Conservation (phyloP, 2,888 invertebrate genomes). For the Malacosoma neustria region DNA sequence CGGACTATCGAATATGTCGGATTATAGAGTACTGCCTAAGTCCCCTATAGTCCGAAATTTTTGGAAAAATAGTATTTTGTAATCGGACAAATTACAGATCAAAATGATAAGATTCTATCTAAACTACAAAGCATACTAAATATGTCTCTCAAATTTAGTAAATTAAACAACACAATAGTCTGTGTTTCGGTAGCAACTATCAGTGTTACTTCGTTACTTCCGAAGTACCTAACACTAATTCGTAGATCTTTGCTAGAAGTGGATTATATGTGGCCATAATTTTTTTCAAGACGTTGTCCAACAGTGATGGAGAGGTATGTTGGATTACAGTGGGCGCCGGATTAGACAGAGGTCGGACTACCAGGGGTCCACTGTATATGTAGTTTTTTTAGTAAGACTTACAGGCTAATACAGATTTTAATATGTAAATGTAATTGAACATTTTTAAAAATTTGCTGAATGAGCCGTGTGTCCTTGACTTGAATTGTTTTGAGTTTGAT, state of each 20-base stretch:
- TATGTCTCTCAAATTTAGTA: neutral
- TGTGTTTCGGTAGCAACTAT: neutral
- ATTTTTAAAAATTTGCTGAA: too few species aligned
- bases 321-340: constrained; percentile 1
- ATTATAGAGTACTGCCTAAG: neutral
- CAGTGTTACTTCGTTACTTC: neutral
- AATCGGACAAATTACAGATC: constrained; percentile 6
- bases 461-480: too few species aligned
- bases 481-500: too few species aligned
- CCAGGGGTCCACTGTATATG: neutral
- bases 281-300: too few species aligned
- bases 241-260: neutral
- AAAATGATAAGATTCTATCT: neutral
- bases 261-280: neutral
- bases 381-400: too few species aligned
- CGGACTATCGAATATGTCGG: too few species aligned
- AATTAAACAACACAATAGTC: neutral
- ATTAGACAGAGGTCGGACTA: neutral
- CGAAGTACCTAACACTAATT: neutral
- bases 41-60: neutral
- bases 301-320: constrained; percentile 1
- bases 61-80: neutral
- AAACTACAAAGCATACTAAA: neutral
- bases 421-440: too few species aligned
- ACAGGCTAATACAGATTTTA: too few species aligned